Conservation (phyloP, 1,140 invertebrate species). For the Cepaea nemoralis region DNA sequence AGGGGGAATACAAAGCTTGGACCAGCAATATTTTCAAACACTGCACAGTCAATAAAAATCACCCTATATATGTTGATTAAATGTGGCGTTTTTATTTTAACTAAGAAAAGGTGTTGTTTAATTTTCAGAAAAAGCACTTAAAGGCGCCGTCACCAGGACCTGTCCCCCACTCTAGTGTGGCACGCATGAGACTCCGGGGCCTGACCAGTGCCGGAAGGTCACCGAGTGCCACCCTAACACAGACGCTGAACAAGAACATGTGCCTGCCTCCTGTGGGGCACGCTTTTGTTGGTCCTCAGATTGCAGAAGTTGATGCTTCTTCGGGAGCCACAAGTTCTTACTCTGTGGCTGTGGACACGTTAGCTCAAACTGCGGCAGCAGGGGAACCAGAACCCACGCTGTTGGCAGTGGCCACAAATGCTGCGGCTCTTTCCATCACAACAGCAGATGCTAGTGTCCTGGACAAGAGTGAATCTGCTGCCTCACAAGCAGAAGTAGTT, state of each 20-base stretch:
- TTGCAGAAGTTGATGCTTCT: background rate
- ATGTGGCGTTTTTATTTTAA: too few species aligned
- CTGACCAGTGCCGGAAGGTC: slow-evolving; percentile 51
- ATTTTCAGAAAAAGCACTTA: slow-evolving; percentile 49
- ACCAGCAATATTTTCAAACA: too few species aligned
- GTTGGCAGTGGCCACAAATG: background rate
- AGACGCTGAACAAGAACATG: slow-evolving; percentile 66
- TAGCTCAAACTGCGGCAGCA: slow-evolving; percentile 44
- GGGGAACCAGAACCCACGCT: background rate
- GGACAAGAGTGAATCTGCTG: slow-evolving; percentile 27
- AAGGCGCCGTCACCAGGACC: slow-evolving; percentile 63
- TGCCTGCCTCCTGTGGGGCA: slow-evolving; percentile 70
- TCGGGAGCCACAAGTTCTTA: slow-evolving; percentile 32
- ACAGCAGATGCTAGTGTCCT: slow-evolving; percentile 15
- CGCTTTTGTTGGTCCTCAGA: slow-evolving; percentile 39
- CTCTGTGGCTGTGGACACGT: slow-evolving; percentile 33
- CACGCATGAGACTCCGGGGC: slow-evolving; percentile 54
- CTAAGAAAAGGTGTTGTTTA: too few species aligned
- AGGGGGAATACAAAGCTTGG: too few species aligned
- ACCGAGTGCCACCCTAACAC: slow-evolving; percentile 29
- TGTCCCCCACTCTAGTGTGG: slow-evolving; percentile 26
- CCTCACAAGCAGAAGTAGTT: slow-evolving; percentile 14
- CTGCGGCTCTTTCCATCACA: slow-evolving; percentile 20
- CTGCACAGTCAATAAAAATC: too few species aligned
- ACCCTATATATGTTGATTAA: too few species aligned